phyloP scores from a whole-genome alignment of 2,797 vertebrate genomes.

The Megaceryle alcyon region DNA sequence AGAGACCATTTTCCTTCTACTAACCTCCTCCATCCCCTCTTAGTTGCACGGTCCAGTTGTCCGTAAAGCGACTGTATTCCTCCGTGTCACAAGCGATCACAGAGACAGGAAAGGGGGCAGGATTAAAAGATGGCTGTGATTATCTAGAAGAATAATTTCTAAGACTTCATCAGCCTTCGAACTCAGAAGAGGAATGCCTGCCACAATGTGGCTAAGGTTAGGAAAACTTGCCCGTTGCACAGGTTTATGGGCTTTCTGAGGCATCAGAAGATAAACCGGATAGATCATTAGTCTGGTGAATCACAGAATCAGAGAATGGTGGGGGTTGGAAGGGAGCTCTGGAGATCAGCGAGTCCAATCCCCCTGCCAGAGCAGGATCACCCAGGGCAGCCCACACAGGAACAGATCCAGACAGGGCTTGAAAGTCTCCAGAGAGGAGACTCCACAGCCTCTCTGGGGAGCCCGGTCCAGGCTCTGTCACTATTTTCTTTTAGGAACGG shows the following conservation, averaged over 20 bases:
- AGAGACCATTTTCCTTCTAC: neutral
- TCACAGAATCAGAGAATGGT: too few species aligned
- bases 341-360: too few species aligned
- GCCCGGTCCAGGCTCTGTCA: neutral
- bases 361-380: too few species aligned
- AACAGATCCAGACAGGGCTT: too few species aligned
- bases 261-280: neutral
- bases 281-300: neutral
- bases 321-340: too few species aligned
- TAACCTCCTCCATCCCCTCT: neutral
- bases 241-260: neutral
- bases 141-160: neutral
- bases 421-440: too few species aligned
- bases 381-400: too few species aligned
- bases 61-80: neutral
- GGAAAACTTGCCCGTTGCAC: neutral
- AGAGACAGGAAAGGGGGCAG: neutral
- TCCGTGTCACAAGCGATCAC: neutral
- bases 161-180: neutral
- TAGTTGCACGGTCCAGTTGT: neutral
- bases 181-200: neutral
- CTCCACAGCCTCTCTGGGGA: too few species aligned
- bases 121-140: slow-evolving; percentile 3
- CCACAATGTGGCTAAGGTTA: neutral
- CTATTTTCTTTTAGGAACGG: neutral